Percentiles rank a stretch among this genome's conserved stretches.
These are phyloP conservation scores for Promerops cafer DNA, from an alignment of 2,113 vertebrate species.

Conservation along the genomic window DNA sequence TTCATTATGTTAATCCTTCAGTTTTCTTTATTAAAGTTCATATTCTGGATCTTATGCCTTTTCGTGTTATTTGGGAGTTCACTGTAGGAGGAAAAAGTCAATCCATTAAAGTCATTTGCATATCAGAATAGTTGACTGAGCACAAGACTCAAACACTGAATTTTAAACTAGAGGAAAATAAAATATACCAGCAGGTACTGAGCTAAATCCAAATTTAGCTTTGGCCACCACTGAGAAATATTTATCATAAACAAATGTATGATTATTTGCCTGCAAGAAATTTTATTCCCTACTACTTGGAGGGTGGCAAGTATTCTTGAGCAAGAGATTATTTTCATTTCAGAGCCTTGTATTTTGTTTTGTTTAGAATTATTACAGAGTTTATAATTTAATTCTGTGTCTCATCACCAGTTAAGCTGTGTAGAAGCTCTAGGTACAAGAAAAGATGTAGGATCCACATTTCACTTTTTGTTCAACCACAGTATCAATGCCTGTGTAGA, in stretches of 20 bases:
- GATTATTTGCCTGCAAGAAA: not conserved
- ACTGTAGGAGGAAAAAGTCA: not conserved
- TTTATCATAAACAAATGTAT: not conserved
- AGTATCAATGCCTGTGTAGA: not conserved
- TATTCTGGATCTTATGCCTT: not conserved
- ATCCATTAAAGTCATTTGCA: not conserved
- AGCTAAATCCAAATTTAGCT: not conserved
- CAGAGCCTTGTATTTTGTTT: not conserved
- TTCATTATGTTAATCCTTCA: constrained; percentile 25
- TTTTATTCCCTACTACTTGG: not conserved
- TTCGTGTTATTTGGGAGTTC: not conserved
- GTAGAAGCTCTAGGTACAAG: not conserved
- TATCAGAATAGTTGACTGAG: not conserved
- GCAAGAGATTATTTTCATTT: not conserved
- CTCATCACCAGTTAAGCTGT: not conserved
- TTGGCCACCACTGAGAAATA: not conserved
- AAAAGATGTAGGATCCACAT: not conserved
- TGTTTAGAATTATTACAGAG: not conserved
- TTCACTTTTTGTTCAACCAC: not conserved
- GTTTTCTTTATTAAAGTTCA: not conserved
- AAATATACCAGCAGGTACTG: not conserved
- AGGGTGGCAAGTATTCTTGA: not conserved
- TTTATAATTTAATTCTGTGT: not conserved
- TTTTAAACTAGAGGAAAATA: not conserved
- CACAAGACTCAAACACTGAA: not conserved